Evolutionary conservation across 2,888 invertebrate genomes (phyloP), one percentile per base, ranked within the genome.

Genomic region (Plagiodera versicolora): DNA sequence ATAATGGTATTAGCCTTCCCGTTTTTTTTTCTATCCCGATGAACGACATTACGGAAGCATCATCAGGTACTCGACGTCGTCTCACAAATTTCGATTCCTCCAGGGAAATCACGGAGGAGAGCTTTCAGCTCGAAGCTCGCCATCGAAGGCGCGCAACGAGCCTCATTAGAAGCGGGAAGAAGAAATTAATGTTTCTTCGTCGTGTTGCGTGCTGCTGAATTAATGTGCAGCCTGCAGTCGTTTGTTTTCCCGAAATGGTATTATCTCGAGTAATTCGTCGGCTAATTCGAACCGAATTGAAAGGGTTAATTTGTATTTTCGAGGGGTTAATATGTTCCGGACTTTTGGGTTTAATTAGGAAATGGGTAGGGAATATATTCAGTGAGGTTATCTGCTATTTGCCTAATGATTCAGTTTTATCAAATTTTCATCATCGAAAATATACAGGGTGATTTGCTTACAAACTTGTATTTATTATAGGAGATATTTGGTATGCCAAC

Each of bases 81-180:
- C 56, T 59, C 32, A 54, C 54, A 59, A 61, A 59, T 46, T 58
- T 60, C 24, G 3, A 35, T n/a, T 46, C 60, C 69, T 61, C 67
- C 10, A 24, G 69, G 67, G 69, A 69, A 69, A 69, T 69, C 67
- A 69, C 55, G 49, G n/a, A n/a, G 52, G 63, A 66, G 65, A 67
- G 61, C 61, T 49, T 35, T 9, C 30, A 53, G 63, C 62, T 56
- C 58, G 39, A 60, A 56, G 61, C 44, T 46, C 32, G 54, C 61
- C 64, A 54, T 54, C 63, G 56, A 67, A 67, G 66, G 69, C 64
- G n/a, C n/a, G 61, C 67, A 67, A 63, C 60, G 56, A 61, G 65
- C 66, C 64, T 67, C 59, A 58, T 61, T 59, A 57, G 50, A 53
- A 48, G 46, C 49, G 52, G 57, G 58, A 59, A 60, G 16, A 32